Evolutionary conservation across 2,888 invertebrate genomes (phyloP), one percentile per base, ranked within the genome.

Genomic region (Agrenia bidenticulata): DNA sequence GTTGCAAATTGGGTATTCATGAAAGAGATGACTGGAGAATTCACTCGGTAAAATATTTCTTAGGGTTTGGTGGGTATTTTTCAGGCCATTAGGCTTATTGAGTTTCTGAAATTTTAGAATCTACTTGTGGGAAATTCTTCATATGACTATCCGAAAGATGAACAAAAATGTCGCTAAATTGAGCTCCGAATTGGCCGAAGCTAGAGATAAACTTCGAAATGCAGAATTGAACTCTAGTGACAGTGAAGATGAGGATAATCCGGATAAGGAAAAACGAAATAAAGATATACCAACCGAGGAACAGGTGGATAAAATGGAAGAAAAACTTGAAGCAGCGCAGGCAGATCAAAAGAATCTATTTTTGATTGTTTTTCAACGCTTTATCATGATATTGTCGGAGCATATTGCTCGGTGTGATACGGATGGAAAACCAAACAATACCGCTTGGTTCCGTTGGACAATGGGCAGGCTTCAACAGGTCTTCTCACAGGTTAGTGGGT

Each of bases 1-100:
- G 96, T 99, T 15, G 96, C 97, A 54, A 95, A 94, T 75, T 99
- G 97, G 97, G 89, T 97, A 70, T 98, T 98, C 82, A 92, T 94
- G 4, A 91, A 92, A 81, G 92, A 92, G 80, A 95, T 97, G 94
- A 85, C 87, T 19, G 83, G 86, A 0, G 92, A 90, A 81, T 96
- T 97, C 80, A 95, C 95, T 0, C 85, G 85, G 86, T 86, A 49
- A 64, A n/a, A 32, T 55, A 62, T n/a, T 32, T 32, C 57, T 32
- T 42, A 42, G 11, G 32, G 11, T 32, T 32, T 32, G 15, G 23
- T 49, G 15, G 21, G 19, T n/a, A 55, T 32, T 26, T 27, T n/a
- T n/a, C n/a, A n/a, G 11, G 49, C 49, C 26, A 64, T 60, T 50
- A 41, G 21, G 39, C 66, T 9, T 26, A 11, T 32, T n/a, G n/a